These are phyloP conservation scores for Nyctibius bracteatus DNA, from an alignment of 2,113 vertebrate species.

Conservation along the genomic window DNA sequence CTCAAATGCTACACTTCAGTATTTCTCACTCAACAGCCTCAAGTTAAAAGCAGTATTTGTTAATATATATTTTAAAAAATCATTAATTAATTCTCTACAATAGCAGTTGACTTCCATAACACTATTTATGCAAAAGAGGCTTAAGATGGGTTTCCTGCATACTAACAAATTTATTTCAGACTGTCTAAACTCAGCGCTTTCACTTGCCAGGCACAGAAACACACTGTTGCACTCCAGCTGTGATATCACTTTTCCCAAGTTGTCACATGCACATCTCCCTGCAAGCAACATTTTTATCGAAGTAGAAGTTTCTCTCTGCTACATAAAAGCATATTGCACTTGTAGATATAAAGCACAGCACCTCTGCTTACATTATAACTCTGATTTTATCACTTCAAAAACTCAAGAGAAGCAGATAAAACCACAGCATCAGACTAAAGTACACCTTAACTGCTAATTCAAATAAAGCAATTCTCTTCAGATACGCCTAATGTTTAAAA, in stretches of 20 bases:
- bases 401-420: not conserved
- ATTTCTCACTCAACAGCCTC: not conserved
- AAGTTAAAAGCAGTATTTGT: not conserved
- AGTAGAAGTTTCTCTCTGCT: conserved; percentile 15
- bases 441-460: conserved; percentile 1
- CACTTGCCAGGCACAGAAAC: not conserved
- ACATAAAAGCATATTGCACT: conserved; percentile 45
- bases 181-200: not conserved
- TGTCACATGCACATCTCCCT: not conserved
- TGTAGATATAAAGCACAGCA: conserved; percentile 17
- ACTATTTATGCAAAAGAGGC: not conserved
- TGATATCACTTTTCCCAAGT: not conserved
- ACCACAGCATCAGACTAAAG: not conserved
- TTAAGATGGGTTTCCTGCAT: not conserved
- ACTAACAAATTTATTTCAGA: not conserved
- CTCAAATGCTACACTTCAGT: not conserved
- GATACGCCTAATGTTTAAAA: not conserved
- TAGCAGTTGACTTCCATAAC: not conserved
- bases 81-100: not conserved
- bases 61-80: not conserved
- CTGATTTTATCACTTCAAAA: not conserved
- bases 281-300: not conserved
- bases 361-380: not conserved
- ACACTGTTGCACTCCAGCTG: not conserved
- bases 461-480: not conserved